Conservation (phyloP, 2,797 vertebrate species). For the Etheostoma perlongum region DNA sequence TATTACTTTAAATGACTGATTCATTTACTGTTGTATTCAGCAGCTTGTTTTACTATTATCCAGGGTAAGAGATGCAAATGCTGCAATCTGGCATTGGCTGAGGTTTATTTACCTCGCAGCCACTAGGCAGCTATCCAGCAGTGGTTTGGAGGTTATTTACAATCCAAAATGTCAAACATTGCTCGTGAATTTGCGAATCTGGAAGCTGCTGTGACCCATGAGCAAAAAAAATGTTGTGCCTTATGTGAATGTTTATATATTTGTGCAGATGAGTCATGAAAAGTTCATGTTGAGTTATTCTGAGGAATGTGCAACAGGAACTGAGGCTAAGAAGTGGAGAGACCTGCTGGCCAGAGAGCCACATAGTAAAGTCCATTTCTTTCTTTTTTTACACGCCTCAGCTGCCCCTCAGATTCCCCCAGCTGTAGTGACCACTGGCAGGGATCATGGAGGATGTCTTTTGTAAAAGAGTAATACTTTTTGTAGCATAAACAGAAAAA, state of each 20-base stretch:
- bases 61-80: slow-evolving; percentile 9
- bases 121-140: slow-evolving; percentile 25
- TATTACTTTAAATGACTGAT: not conserved
- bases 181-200: slow-evolving; percentile 31
- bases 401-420: slow-evolving; percentile 24
- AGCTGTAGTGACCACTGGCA: slow-evolving; percentile 67
- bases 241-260: slow-evolving; percentile 33
- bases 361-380: slow-evolving; percentile 38
- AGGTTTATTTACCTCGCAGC: slow-evolving; percentile 40
- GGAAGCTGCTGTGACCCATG: slow-evolving; percentile 24
- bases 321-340: slow-evolving; percentile 23
- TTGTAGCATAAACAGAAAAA: slow-evolving; percentile 59
- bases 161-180: slow-evolving; percentile 57
- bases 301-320: slow-evolving; percentile 36
- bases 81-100: slow-evolving; percentile 19
- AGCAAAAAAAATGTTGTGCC: slow-evolving; percentile 19
- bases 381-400: slow-evolving; percentile 30
- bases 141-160: slow-evolving; percentile 36
- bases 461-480: slow-evolving; percentile 52
- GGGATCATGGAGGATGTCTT: slow-evolving; percentile 48
- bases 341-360: slow-evolving; percentile 32
- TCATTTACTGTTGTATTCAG: slow-evolving; percentile 11
- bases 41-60: slow-evolving; percentile 30
- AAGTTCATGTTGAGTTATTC: slow-evolving; percentile 26
- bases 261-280: slow-evolving; percentile 38